phyloP scores from a whole-genome alignment of 2,113 vertebrate genomes.

The Perca fluviatilis region DNA sequence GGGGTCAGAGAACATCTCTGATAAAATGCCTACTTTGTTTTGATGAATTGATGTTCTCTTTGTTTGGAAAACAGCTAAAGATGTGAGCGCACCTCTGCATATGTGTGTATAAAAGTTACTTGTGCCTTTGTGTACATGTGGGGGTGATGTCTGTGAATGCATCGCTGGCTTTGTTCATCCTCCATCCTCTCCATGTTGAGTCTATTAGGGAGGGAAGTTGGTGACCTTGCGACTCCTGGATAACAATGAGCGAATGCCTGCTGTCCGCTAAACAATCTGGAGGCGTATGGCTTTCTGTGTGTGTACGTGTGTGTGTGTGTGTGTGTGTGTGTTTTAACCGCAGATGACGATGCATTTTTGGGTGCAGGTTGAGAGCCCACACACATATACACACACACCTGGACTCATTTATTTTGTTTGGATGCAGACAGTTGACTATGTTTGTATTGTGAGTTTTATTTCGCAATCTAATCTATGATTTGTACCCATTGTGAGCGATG shows the following conservation, averaged over 20 bases:
- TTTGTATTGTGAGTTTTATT: conserved; percentile 1
- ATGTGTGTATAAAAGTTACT: neutral
- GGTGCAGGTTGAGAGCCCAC: neutral
- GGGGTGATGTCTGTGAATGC: conserved; percentile 10
- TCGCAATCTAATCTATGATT: conserved; percentile 5
- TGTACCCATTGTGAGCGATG: conserved; percentile 8
- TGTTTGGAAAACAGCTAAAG: conserved; percentile 17
- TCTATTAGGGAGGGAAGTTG: conserved; percentile 68
- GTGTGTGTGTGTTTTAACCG: neutral
- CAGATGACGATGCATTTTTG: conserved; percentile 18
- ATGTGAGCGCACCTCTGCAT: neutral
- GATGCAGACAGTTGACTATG: neutral
- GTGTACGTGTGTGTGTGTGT: conserved; percentile 5
- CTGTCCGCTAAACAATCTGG: conserved; percentile 72
- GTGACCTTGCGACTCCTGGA: conserved; percentile 72
- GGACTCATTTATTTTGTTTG: neutral
- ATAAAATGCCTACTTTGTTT: conserved; percentile 45
- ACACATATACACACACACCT: neutral
- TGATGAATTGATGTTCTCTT: conserved; percentile 33
- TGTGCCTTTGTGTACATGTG: neutral
- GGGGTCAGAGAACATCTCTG: conserved; percentile 39
- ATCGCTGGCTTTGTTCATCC: conserved; percentile 36
- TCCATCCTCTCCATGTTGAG: conserved; percentile 51
- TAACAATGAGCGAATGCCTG: conserved; percentile 65
- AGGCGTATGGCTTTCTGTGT: conserved; percentile 38